Base-by-base conservation (phyloP, 2,797 vertebrate species). In the Fratercula arctica region DNA sequence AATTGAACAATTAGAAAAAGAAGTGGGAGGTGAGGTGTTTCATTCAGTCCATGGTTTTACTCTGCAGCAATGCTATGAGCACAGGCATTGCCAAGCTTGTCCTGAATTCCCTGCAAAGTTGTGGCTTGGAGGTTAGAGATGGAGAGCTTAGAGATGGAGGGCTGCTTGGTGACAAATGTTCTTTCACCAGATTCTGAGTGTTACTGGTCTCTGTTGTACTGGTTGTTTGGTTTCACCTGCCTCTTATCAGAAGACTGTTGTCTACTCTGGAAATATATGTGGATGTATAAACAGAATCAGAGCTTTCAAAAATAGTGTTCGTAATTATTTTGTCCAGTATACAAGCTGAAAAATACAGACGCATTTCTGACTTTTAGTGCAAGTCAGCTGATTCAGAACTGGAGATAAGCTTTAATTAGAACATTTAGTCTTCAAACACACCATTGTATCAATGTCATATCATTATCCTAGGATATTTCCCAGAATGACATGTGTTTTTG, bases 311-410 rank as follows among this genome's bases (percentile, higher is more conserved):
- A 85, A 16, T 2, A 48, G 2, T 11, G 8, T 6, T 64, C 10
- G 72, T 16, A 7, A 3, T 23, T 16, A 33, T 13, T 37, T 63
- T 75, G 29, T 14, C 43, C 0, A 0, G 16, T 29, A 25, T 39
- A 19, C 20, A 73, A 83, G 35, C 16, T 78, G 73, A 78, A 89
- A 92, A 80, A 61, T n/a, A 35, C 3, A 77, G 63, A 77, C 13
- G 56, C 6, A 23, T 81, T 86, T 91, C 51, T 91, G 76, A 67
- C 12, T 68, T 70, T 7, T 26, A 48, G 54, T 79, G 43, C 31
- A 86, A 86, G 35, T 60, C 63, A 90, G n/a, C 50, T 89, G 63
- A 82, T 74, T 76, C 74, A 74, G 45, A 96, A 87, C 25, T 20
- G 23, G 41, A 60, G 28, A 60, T 10, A 67, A 26, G 25, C n/a